Evolutionary conservation across 1,140 invertebrate genomes (phyloP).

Genomic region (Camponotus vicinus): DNA sequence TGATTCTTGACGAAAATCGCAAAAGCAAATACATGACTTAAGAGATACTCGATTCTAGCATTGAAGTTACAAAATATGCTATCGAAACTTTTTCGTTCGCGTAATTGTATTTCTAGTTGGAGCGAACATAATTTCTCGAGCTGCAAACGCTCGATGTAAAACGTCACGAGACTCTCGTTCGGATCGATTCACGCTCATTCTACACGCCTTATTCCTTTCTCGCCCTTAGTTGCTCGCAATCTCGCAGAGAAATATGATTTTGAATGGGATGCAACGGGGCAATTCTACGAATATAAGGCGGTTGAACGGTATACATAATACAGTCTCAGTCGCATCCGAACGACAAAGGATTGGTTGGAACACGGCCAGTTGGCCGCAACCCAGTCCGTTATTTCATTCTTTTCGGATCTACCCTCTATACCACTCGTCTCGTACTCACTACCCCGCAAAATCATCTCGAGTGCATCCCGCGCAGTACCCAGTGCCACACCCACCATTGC

Average conservation of each 20-base stretch:
- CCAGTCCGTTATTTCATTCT: slow-evolving; percentile 86
- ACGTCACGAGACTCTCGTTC: neutral
- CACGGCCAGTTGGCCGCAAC: slow-evolving; percentile 84
- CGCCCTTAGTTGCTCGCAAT: slow-evolving; percentile 8
- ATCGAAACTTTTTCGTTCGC: neutral
- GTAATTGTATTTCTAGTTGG: neutral
- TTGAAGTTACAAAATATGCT: neutral
- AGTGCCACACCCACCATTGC: slow-evolving; percentile 55
- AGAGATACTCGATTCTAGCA: neutral
- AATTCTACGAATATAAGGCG: slow-evolving; percentile 78
- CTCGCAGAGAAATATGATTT: slow-evolving; percentile 78
- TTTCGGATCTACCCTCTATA: slow-evolving; percentile 81
- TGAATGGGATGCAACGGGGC: slow-evolving; percentile 78
- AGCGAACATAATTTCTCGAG: neutral
- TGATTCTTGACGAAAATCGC: slow-evolving; percentile 14
- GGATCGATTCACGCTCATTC: slow-evolving; percentile 21
- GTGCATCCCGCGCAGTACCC: slow-evolving; percentile 58
- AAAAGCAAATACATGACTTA: neutral
- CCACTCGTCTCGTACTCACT: slow-evolving; percentile 62
- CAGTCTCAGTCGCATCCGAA: slow-evolving; percentile 77
- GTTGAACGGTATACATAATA: slow-evolving; percentile 79
- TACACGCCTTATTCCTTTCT: slow-evolving; percentile 17
- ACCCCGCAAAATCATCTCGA: slow-evolving; percentile 30
- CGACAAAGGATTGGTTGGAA: slow-evolving; percentile 85
- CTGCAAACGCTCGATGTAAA: neutral